A percentile compares a stretch with the other conserved stretches of the same genome.
Evolutionary conservation across 2,888 invertebrate species (phyloP).

Genomic region (Dioctria linearis): DNA sequence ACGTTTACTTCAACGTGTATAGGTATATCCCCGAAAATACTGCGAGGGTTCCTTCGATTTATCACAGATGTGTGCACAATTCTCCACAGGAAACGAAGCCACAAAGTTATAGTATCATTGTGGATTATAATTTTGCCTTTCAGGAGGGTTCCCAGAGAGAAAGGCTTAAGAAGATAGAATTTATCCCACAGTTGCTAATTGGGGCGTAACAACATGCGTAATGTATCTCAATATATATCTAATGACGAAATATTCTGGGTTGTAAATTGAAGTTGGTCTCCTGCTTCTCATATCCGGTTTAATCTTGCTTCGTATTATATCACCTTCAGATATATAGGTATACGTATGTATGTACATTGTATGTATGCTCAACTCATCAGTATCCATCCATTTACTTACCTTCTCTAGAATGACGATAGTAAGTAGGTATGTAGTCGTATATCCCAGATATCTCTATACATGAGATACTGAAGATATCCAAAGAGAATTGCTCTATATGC

Average conservation of each 20-base stretch:
- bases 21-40: not conserved
- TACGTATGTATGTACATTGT: too few relatives aligned
- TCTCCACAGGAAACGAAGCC: slow-evolving; percentile 3
- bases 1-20: not conserved
- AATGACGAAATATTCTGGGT: slow-evolving; percentile 22
- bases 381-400: not conserved
- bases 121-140: slow-evolving; percentile 25
- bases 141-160: not conserved
- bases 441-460: not conserved
- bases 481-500: not conserved
- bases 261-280: slow-evolving; percentile 35
- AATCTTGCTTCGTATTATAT: not conserved
- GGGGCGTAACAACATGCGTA: slow-evolving; percentile 43
- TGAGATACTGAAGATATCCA: not conserved
- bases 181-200: slow-evolving; percentile 37
- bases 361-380: too few relatives aligned
- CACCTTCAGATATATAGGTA: not conserved
- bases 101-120: slow-evolving; percentile 35
- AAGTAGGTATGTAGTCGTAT: not conserved
- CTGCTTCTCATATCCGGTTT: not conserved
- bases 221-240: slow-evolving; percentile 44
- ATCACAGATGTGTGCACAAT: slow-evolving; percentile 10
- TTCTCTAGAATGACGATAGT: not conserved
- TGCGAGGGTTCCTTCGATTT: not conserved
- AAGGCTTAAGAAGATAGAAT: slow-evolving; percentile 15